phyloP scores from a whole-genome alignment of 2,113 vertebrate genomes.

The Oriolus oriolus region DNA sequence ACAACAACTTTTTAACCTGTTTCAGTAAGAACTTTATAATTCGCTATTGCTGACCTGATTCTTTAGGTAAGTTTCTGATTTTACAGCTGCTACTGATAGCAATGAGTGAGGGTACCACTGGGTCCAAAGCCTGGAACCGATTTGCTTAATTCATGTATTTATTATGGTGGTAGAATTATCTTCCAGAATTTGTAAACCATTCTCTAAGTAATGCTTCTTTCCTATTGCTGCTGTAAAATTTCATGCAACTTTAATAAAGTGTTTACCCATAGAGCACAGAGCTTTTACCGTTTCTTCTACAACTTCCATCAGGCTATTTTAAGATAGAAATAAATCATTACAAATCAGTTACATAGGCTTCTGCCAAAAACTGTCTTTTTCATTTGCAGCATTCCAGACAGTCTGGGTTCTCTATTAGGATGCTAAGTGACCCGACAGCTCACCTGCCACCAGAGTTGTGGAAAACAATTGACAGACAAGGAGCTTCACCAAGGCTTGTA shows the following conservation, averaged over 20 bases:
- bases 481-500: not conserved
- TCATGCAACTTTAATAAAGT: not conserved
- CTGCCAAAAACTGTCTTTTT: not conserved
- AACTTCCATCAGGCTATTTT: not conserved
- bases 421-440: not conserved
- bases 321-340: not conserved
- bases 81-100: not conserved
- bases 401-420: not conserved
- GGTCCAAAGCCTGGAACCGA: not conserved
- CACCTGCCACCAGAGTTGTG: not conserved
- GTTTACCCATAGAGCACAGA: not conserved
- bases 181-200: not conserved
- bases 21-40: not conserved
- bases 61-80: not conserved
- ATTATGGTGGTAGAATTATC: not conserved
- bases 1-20: not conserved
- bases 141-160: not conserved
- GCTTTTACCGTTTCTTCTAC: not conserved
- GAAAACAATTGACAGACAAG: not conserved
- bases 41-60: not conserved
- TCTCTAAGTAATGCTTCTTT: not conserved
- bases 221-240: not conserved
- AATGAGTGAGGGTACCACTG: not conserved
- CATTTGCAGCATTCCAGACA: not conserved
- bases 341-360: not conserved